phyloP scores from a whole-genome alignment of 2,888 invertebrate species.

The Hipparchia sbordonii region DNA sequence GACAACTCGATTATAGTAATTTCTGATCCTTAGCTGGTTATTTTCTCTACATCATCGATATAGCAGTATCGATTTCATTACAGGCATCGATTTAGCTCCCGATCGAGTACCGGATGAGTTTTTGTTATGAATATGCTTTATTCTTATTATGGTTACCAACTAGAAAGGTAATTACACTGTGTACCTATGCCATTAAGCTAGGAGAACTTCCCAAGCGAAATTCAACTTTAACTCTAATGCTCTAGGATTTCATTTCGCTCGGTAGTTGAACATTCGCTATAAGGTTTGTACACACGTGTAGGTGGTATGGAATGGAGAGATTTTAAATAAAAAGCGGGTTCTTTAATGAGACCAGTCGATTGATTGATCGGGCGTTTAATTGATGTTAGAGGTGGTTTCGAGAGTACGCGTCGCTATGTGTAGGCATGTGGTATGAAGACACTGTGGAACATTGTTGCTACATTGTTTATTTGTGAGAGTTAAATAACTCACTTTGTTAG shows the following conservation, averaged over 20 bases:
- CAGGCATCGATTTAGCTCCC: conserved; percentile 61
- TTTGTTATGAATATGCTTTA: conserved; percentile 57
- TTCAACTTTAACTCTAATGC: background rate
- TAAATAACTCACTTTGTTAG: conserved; percentile 10
- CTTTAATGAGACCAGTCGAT: conserved; percentile 50
- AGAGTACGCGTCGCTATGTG: conserved; percentile 35
- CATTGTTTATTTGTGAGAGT: conserved; percentile 5
- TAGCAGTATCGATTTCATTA: conserved; percentile 75
- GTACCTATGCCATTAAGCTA: conserved; percentile 45
- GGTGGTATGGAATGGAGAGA: conserved; percentile 50
- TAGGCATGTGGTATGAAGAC: conserved; percentile 13
- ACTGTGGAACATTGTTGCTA: conserved; percentile 18
- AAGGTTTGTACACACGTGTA: conserved; percentile 45
- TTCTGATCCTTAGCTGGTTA: conserved; percentile 58
- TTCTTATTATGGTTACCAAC: conserved; percentile 61
- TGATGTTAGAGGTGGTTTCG: conserved; percentile 49
- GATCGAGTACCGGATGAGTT: conserved; percentile 65
- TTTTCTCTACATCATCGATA: conserved; percentile 63
- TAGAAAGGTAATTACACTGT: conserved; percentile 65
- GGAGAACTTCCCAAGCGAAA: conserved; percentile 2
- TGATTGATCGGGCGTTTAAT: conserved; percentile 56
- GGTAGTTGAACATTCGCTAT: conserved; percentile 15
- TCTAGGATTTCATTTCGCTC: conserved; percentile 24
- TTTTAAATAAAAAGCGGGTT: conserved; percentile 51
- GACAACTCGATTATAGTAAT: conserved; percentile 67